Percentiles rank a stretch among this genome's conserved stretches.
Conservation (phyloP, 2,113 vertebrate genomes). For the Crypturellus undulatus region DNA sequence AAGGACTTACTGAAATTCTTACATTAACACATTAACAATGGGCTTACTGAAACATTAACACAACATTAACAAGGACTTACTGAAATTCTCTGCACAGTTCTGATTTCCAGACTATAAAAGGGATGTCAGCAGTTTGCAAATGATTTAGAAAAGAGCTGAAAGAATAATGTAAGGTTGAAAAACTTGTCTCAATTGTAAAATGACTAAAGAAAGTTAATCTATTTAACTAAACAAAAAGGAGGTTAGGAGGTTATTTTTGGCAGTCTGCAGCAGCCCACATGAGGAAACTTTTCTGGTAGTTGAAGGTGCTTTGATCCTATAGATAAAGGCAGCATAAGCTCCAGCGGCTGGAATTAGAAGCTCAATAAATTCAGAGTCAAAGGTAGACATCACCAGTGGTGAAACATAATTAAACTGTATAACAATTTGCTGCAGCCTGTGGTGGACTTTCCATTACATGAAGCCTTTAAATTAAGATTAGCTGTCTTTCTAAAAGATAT, state of each 20-base stretch:
- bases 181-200: neutral
- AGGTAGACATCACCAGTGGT: conserved; percentile 4
- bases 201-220: neutral
- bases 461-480: neutral
- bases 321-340: conserved; percentile 5
- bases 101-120: neutral
- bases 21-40: neutral
- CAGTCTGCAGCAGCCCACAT: neutral
- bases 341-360: neutral
- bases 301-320: conserved; percentile 15
- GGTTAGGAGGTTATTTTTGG: conserved; percentile 26
- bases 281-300: conserved; percentile 10
- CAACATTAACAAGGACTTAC: neutral
- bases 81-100: neutral
- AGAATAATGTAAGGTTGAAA: conserved; percentile 7
- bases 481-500: neutral
- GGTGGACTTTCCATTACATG: neutral
- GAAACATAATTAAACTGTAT: conserved; percentile 11
- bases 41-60: neutral
- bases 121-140: neutral
- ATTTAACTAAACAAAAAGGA: conserved; percentile 35
- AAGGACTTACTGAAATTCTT: neutral
- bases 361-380: conserved; percentile 14
- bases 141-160: neutral
- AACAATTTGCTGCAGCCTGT: neutral